Conservation (phyloP, 2,797 vertebrate genomes). For the Gila robusta region DNA sequence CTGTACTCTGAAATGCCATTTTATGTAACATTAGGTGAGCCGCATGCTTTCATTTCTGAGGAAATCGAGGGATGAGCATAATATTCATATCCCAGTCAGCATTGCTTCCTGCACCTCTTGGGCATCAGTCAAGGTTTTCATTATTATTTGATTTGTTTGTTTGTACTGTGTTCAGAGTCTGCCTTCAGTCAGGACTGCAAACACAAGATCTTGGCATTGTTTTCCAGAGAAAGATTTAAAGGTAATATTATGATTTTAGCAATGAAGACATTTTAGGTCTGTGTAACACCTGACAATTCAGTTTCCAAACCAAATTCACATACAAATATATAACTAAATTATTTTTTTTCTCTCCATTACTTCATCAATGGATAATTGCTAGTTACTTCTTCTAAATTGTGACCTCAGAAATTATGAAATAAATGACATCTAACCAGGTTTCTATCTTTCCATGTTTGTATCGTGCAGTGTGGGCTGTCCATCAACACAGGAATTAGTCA, state of each 20-base stretch:
- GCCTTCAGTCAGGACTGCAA: neutral
- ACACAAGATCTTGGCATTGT: neutral
- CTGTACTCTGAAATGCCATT: conserved; percentile 8
- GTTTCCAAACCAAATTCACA: neutral
- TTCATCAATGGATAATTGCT: neutral
- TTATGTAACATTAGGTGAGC: conserved; percentile 9
- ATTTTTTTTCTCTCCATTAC: neutral
- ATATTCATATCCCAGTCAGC: neutral
- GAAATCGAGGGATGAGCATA: neutral
- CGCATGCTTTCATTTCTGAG: neutral
- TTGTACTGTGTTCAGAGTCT: neutral
- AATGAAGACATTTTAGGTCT: neutral
- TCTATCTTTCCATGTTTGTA: too few species aligned
- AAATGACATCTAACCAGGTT: neutral
- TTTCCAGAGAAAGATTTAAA: neutral
- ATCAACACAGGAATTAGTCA: neutral
- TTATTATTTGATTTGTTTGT: conserved; percentile 18
- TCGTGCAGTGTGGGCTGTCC: neutral
- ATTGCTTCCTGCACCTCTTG: neutral
- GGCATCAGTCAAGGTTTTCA: conserved; percentile 6
- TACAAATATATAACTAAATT: neutral
- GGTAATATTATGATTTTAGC: neutral
- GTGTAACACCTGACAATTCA: neutral
- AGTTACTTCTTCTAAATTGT: neutral
- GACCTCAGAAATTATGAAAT: too few species aligned